Conservation (phyloP, 2,888 invertebrate genomes). For the Stenodema calcarata region DNA sequence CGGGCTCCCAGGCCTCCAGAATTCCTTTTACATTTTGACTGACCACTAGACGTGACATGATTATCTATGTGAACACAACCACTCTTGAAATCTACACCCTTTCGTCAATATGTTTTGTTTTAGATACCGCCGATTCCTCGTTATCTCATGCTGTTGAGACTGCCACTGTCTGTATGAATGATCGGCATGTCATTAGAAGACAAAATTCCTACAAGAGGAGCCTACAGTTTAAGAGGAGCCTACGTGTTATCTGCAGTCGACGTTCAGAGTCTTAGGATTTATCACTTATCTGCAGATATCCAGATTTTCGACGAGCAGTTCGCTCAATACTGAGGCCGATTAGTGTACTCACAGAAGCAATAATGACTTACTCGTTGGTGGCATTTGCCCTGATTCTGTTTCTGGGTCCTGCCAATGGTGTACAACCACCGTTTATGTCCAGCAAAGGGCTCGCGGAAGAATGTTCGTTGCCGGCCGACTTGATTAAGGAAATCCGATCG, state of each 20-base stretch:
- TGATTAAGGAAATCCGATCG: constrained; percentile 68
- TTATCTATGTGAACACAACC: too few relatives aligned
- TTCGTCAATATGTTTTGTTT: too few relatives aligned
- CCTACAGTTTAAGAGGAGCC: neutral
- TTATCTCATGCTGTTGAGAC: too few relatives aligned
- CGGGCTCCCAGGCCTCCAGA: too few relatives aligned
- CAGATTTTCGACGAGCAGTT: neutral
- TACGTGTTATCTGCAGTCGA: neutral
- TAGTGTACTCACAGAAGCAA: neutral
- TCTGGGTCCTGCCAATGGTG: neutral
- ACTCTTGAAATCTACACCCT: too few relatives aligned
- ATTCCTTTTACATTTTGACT: too few relatives aligned
- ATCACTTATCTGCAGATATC: neutral
- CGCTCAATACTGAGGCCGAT: neutral
- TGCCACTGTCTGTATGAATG: too few relatives aligned
- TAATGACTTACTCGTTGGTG: neutral
- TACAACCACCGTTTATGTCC: neutral
- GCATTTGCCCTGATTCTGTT: too few relatives aligned
- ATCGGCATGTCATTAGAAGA: too few relatives aligned
- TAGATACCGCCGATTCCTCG: too few relatives aligned
- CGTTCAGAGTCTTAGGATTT: neutral
- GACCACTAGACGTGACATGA: too few relatives aligned
- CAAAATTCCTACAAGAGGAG: too few relatives aligned
- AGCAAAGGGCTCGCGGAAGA: neutral
- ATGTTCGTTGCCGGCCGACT: constrained; percentile 44